phyloP scores from a whole-genome alignment of 2,797 vertebrate genomes.

The Enteromius unitaeniatus region DNA sequence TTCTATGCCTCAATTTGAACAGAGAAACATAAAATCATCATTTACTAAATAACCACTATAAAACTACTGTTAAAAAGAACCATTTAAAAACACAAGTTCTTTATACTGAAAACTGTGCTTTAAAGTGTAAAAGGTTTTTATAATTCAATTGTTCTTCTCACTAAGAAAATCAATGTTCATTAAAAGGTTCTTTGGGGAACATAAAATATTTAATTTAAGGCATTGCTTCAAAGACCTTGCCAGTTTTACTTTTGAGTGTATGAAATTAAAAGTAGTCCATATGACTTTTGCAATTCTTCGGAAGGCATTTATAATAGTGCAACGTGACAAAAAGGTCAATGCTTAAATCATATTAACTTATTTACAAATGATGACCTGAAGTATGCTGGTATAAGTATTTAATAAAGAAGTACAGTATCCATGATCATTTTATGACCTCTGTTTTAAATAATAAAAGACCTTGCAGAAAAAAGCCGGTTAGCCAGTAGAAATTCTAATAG shows the following conservation, averaged over 20 bases:
- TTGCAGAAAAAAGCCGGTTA: not conserved
- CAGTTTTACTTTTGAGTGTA: not conserved
- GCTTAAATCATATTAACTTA: not conserved
- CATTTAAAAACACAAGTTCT: not conserved
- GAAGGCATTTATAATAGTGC: not conserved
- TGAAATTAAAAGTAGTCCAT: not conserved
- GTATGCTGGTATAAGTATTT: not conserved
- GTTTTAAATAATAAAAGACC: not conserved
- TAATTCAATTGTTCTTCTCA: not conserved
- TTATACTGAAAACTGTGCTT: not conserved
- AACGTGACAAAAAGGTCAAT: not conserved
- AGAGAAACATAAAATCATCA: not conserved
- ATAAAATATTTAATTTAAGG: not conserved
- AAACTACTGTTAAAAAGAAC: not conserved
- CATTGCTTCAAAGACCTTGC: not conserved
- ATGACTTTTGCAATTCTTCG: not conserved
- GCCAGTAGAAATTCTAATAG: not conserved
- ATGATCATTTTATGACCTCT: not conserved
- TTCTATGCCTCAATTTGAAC: not conserved
- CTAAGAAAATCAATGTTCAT: not conserved
- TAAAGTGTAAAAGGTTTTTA: not conserved
- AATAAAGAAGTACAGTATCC: not conserved
- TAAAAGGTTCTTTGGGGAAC: not conserved
- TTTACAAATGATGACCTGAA: not conserved
- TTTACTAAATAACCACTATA: not conserved